phyloP scores from a whole-genome alignment of 37 sponge, comb jelly and placozoan genomes.

The Crambe crambe region DNA sequence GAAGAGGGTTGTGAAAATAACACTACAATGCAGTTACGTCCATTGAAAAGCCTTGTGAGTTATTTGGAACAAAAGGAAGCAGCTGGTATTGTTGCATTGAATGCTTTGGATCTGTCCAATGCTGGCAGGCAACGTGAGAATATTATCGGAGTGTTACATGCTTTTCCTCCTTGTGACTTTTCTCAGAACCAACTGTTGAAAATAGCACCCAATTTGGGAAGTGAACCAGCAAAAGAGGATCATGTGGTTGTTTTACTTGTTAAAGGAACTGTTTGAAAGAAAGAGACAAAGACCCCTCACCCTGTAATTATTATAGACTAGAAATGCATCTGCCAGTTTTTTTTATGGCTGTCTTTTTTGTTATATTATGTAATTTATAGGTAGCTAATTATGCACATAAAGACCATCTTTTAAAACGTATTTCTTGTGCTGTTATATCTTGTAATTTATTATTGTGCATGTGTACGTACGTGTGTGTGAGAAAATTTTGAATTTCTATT shows the following conservation, averaged over 20 bases:
- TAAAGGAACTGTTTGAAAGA: constrained; percentile 75
- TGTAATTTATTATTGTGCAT: too few relatives aligned
- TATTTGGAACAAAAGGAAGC: constrained; percentile 95
- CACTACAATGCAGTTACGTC: constrained; percentile 55
- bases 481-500: too few relatives aligned
- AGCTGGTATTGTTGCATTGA: constrained; percentile 91
- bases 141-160: constrained; percentile 88
- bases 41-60: constrained; percentile 86
- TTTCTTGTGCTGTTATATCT: too few relatives aligned
- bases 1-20: not conserved
- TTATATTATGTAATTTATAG: too few relatives aligned
- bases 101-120: constrained; percentile 35
- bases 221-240: constrained; percentile 88
- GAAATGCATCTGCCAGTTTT: too few relatives aligned
- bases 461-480: too few relatives aligned
- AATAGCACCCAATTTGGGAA: constrained; percentile 73
- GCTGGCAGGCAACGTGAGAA: not conserved
- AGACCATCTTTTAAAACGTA: too few relatives aligned
- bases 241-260: constrained; percentile 93
- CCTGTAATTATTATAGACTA: too few relatives aligned
- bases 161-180: constrained; percentile 96
- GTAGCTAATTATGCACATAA: too few relatives aligned
- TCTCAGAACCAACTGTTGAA: constrained; percentile 78
- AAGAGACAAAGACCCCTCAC: too few relatives aligned
- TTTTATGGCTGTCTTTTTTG: too few relatives aligned